phyloP scores from a whole-genome alignment of 2,113 vertebrate species.

The Thryonomys swinderianus region DNA sequence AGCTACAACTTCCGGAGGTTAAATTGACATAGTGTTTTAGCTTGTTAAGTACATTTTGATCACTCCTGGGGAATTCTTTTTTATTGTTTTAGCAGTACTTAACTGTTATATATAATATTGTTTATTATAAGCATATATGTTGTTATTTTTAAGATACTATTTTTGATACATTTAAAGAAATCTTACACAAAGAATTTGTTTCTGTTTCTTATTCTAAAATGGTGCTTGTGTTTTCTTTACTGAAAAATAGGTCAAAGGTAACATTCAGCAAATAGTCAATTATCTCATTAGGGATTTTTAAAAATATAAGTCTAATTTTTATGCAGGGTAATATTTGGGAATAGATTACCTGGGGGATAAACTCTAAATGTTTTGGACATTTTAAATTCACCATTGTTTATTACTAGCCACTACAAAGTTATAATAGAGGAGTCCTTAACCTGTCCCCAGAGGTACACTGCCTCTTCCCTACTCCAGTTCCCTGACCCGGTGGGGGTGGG shows the following conservation, averaged over 20 bases:
- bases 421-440: neutral
- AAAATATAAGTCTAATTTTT: neutral
- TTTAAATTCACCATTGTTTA: neutral
- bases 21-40: neutral
- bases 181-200: neutral
- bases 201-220: neutral
- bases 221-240: neutral
- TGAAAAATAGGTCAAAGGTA: constrained; percentile 42
- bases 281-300: neutral
- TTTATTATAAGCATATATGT: neutral
- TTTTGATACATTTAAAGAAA: neutral
- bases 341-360: neutral
- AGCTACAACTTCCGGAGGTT: constrained; percentile 10
- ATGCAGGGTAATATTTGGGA: neutral
- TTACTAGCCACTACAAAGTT: neutral
- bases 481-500: no score
- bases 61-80: neutral
- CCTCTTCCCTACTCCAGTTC: neutral
- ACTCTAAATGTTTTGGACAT: neutral
- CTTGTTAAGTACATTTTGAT: constrained; percentile 48
- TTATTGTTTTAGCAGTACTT: neutral
- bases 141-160: neutral
- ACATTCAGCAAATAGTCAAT: neutral
- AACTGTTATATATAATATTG: neutral
- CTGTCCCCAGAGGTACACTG: neutral